phyloP scores from a whole-genome alignment of 2,113 vertebrate genomes.

The Puffinus mauretanicus region DNA sequence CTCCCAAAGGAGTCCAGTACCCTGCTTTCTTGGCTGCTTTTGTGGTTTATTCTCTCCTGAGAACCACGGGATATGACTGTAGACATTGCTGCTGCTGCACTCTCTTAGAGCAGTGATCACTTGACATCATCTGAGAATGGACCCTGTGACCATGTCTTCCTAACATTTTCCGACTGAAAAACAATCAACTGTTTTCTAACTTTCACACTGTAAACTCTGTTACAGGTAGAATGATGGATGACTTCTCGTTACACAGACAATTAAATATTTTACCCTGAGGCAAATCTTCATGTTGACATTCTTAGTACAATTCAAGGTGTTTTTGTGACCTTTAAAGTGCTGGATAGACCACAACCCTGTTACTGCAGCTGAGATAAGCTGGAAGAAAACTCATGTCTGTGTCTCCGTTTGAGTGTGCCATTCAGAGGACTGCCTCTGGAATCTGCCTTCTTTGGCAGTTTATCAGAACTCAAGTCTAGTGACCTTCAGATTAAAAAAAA shows the following conservation, averaged over 20 bases:
- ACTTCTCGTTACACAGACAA: neutral
- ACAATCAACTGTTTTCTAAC: neutral
- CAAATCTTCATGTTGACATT: neutral
- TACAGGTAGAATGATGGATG: neutral
- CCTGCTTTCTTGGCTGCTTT: neutral
- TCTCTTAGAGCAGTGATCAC: neutral
- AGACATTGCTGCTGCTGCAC: neutral
- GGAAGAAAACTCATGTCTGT: neutral
- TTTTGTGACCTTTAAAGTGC: constrained; percentile 10
- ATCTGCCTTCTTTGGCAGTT: neutral
- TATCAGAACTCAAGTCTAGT: neutral
- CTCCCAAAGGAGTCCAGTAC: neutral
- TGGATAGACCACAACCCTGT: neutral
- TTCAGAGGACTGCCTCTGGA: neutral
- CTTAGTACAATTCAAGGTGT: neutral
- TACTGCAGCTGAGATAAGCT: neutral
- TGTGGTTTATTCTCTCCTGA: neutral
- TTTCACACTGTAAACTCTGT: neutral
- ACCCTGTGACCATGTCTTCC: neutral
- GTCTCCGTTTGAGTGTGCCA: neutral
- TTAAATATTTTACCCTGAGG: constrained; percentile 23
- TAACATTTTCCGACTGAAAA: neutral
- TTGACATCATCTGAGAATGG: neutral
- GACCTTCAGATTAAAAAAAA: neutral
- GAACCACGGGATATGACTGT: neutral